Base-by-base conservation (phyloP, 2,797 vertebrate species). In the Myioborus melanocephalus region DNA sequence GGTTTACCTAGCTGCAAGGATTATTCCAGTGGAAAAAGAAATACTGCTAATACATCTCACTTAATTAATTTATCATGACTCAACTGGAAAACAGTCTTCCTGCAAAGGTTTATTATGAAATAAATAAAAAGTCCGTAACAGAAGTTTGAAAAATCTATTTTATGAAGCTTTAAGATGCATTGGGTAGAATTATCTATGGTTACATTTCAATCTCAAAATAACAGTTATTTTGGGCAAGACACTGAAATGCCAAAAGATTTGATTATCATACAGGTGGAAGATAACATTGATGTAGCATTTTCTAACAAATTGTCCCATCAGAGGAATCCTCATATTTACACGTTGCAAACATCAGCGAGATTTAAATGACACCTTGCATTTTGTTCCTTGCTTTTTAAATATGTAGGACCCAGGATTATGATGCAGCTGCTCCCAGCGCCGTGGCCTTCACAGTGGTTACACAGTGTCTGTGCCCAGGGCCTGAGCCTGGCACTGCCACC, bases 151-250 rank as follows among this genome's bases (percentile, higher is more conserved):
- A 98, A 98, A 98, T 97, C 95, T 97, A 98, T 97, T 98, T 98
- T 98, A 98, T 98, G 98, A 98, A 98, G 98, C 98, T 94, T 99
- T 99, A 98, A 99, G 99, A 98, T 98, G 98, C 98, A 98, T 92
- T 72, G 94, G 96, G 86, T 96, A 97, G 97, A 97, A 98, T 98
- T 98, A 98, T 98, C 98, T 98, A 98, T 96, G 97, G 96, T 98
- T 98, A 98, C 98, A 98, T 98, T 98, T 97, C 97, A 94, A 90
- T 97, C 97, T 97, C 93, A 98, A 98, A 98, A 97, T 95, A 98
- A 94, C 90, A 56, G 92, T 97, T 97, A 97, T 97, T 97, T 97
- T 98, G 98, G 95, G 94, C 97, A 95, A 98, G 97, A 98, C 96
- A 97, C 96, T 98, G 98, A 98, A 98, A 98, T 98, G 97, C 95